phyloP scores from a whole-genome alignment of 1,140 invertebrate species.

The Dreissena rostriformis region DNA sequence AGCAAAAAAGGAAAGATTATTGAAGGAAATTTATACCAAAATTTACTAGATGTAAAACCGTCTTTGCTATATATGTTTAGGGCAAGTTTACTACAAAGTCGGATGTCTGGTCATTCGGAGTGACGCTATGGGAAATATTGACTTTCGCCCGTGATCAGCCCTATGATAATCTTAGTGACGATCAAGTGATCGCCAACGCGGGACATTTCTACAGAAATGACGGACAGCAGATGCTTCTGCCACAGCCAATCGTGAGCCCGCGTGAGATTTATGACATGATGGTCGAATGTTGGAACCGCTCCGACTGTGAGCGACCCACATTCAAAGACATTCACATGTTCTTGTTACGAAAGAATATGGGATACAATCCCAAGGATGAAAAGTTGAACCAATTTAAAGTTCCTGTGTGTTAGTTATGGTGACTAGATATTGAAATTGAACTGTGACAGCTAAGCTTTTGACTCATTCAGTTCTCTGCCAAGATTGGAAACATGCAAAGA shows the following conservation, averaged over 20 bases:
- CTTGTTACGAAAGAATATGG: slow-evolving; percentile 94
- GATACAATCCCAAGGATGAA: slow-evolving; percentile 82
- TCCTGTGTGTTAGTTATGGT: slow-evolving; percentile 71
- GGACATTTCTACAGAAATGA: slow-evolving; percentile 78
- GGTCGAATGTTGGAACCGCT: slow-evolving; percentile 96
- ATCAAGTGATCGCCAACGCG: slow-evolving; percentile 89
- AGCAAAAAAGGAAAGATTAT: too few species aligned
- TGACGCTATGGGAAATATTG: slow-evolving; percentile 94
- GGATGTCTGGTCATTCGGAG: slow-evolving; percentile 94
- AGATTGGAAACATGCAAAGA: too few species aligned
- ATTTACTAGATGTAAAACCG: too few species aligned
- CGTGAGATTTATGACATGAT: slow-evolving; percentile 90
- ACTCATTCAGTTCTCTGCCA: too few species aligned
- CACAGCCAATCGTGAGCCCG: slow-evolving; percentile 77
- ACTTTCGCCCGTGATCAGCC: slow-evolving; percentile 92
- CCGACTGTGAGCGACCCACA: slow-evolving; percentile 88
- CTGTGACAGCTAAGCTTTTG: too few species aligned
- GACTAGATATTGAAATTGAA: too few species aligned
- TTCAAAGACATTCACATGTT: slow-evolving; percentile 96
- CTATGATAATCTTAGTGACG: slow-evolving; percentile 89
- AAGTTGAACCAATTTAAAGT: slow-evolving; percentile 74
- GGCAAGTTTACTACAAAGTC: slow-evolving; percentile 92
- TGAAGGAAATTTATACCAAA: too few species aligned
- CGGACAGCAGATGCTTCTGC: slow-evolving; percentile 71
- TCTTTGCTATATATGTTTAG: slow-evolving; percentile 67